These are phyloP conservation scores for Aporrectodea caliginosa DNA, from an alignment of 1,140 invertebrate species.

Conservation along the genomic window DNA sequence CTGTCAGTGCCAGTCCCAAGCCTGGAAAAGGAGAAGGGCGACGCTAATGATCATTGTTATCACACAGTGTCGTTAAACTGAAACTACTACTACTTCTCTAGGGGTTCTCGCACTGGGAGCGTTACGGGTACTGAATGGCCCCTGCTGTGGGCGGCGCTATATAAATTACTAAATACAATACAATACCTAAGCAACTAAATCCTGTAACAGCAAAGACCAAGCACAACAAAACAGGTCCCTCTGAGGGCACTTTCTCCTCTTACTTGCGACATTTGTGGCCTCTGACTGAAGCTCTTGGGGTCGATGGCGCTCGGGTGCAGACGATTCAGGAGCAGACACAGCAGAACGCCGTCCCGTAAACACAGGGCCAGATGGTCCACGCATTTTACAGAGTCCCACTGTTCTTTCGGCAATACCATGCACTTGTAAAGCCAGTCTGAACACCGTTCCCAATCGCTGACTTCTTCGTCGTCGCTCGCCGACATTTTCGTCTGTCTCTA, in stretches of 20 bases:
- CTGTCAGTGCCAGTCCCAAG: too few species aligned
- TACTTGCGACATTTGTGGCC: constrained; percentile 91
- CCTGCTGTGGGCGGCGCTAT: too few species aligned
- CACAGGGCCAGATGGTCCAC: constrained; percentile 59
- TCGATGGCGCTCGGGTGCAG: constrained; percentile 79
- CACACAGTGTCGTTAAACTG: too few species aligned
- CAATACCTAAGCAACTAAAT: too few species aligned
- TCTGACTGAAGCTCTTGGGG: constrained; percentile 83
- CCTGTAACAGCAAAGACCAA: too few species aligned
- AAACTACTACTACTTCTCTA: too few species aligned
- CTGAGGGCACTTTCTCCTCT: not conserved
- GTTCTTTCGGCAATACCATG: constrained; percentile 76
- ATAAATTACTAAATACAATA: too few species aligned
- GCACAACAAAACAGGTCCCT: too few species aligned
- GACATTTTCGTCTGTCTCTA: not conserved
- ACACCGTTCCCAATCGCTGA: constrained; percentile 73
- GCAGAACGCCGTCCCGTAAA: constrained; percentile 82
- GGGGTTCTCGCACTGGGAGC: too few species aligned
- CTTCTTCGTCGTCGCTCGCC: not conserved
- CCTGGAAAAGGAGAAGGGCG: too few species aligned
- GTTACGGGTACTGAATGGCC: too few species aligned
- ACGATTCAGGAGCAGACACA: constrained; percentile 84
- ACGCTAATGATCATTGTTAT: too few species aligned
- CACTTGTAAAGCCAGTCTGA: constrained; percentile 82
- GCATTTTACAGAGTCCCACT: constrained; percentile 58